Evolutionary conservation across 1,140 invertebrate genomes (phyloP).

Genomic region (Potamilus streckersoni): DNA sequence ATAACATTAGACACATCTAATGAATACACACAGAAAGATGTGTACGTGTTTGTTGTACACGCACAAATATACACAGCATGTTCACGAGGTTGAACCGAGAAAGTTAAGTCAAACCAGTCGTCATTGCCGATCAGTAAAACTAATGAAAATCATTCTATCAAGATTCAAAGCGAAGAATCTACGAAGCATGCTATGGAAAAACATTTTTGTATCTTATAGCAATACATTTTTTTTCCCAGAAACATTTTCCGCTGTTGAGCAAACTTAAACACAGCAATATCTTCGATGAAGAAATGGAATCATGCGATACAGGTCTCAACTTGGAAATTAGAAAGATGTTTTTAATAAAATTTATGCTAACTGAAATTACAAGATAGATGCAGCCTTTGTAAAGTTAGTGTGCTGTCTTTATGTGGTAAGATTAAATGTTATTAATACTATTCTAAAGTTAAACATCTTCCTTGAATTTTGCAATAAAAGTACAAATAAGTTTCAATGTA

Average conservation of each 20-base stretch:
- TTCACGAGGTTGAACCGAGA: background rate
- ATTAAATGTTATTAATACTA: background rate
- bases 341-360: background rate
- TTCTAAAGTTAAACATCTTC: too few relatives aligned
- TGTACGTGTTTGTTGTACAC: too few relatives aligned
- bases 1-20: too few relatives aligned
- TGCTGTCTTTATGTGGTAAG: background rate
- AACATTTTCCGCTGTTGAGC: constrained; percentile 32
- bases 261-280: constrained; percentile 14
- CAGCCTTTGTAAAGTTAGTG: too few relatives aligned
- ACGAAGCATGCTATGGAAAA: background rate
- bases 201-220: background rate
- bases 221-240: constrained; percentile 20
- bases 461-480: too few relatives aligned
- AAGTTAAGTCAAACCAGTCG: background rate
- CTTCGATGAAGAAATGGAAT: constrained; percentile 11
- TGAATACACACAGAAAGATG: too few relatives aligned
- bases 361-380: too few relatives aligned
- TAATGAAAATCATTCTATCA: background rate
- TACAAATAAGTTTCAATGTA: too few relatives aligned
- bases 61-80: too few relatives aligned
- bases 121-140: background rate
- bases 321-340: constrained; percentile 30
- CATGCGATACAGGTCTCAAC: constrained; percentile 5
- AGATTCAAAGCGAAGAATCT: background rate